Evolutionary conservation across 2,113 vertebrate species (phyloP).

Genomic region (Colinus virginianus): DNA sequence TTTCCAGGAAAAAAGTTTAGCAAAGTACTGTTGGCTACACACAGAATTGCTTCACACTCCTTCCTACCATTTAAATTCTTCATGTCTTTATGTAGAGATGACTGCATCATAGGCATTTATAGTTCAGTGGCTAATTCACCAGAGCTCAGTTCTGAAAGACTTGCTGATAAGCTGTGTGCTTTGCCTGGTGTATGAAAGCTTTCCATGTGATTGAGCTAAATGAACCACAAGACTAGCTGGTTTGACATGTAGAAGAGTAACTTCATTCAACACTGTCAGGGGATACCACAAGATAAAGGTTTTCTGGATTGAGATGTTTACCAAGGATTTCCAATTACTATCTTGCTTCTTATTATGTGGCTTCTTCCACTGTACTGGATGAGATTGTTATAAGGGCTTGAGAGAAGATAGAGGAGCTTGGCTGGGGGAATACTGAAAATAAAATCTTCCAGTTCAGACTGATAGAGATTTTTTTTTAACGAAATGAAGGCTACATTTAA

Average conservation of each 20-base stretch:
- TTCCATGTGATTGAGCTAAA: background rate
- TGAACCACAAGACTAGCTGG: background rate
- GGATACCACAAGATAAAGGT: background rate
- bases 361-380: background rate
- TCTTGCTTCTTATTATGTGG: background rate
- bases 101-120: background rate
- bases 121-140: background rate
- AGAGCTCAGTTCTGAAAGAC: background rate
- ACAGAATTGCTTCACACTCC: background rate
- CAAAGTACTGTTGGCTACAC: fast-evolving
- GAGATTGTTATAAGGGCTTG: background rate
- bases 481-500: background rate
- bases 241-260: background rate
- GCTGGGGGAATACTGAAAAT: background rate
- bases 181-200: background rate
- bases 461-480: background rate
- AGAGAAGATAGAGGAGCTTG: background rate
- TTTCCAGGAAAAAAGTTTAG: background rate
- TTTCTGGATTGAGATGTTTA: background rate
- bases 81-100: background rate
- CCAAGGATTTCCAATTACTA: background rate
- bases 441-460: background rate
- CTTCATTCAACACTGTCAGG: fast-evolving
- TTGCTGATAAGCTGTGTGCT: background rate
- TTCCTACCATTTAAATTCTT: background rate